A percentile compares a stretch with the other conserved stretches of the same genome.
phyloP scores from a whole-genome alignment of 2,113 vertebrate species.

The Caloenas nicobarica region DNA sequence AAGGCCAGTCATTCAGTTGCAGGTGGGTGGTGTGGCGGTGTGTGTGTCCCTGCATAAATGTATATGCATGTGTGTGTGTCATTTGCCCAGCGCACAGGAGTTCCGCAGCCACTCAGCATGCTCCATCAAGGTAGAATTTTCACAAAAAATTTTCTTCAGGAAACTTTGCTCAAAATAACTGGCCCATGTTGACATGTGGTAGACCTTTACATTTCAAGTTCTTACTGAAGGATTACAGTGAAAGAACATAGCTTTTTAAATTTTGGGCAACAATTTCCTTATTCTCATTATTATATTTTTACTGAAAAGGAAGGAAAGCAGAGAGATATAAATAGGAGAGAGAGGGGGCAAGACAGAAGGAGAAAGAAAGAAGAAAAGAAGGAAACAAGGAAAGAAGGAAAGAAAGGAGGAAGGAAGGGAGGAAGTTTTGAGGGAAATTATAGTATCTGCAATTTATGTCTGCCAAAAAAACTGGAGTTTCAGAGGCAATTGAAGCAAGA shows the following conservation, averaged over 20 bases:
- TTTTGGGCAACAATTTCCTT: neutral
- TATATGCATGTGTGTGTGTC: too few species aligned
- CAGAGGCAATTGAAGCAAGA: neutral
- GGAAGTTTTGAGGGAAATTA: neutral
- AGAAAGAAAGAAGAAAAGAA: neutral
- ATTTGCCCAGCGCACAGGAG: neutral
- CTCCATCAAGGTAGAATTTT: neutral
- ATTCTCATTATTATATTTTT: neutral
- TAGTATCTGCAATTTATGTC: neutral
- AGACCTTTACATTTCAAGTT: neutral
- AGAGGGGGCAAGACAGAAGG: neutral
- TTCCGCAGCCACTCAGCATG: neutral
- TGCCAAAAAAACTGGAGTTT: neutral
- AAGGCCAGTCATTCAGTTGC: neutral
- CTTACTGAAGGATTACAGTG: neutral
- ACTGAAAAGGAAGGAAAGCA: neutral
- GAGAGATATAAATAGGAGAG: neutral
- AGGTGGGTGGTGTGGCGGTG: too few species aligned
- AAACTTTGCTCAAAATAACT: neutral
- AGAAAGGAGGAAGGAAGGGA: accelerated
- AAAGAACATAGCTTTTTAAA: neutral
- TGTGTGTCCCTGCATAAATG: too few species aligned
- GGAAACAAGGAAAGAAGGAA: neutral
- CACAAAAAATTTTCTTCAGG: neutral
- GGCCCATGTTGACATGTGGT: neutral